Conservation (phyloP, 2,113 vertebrate genomes). For the Salvator merianae region DNA sequence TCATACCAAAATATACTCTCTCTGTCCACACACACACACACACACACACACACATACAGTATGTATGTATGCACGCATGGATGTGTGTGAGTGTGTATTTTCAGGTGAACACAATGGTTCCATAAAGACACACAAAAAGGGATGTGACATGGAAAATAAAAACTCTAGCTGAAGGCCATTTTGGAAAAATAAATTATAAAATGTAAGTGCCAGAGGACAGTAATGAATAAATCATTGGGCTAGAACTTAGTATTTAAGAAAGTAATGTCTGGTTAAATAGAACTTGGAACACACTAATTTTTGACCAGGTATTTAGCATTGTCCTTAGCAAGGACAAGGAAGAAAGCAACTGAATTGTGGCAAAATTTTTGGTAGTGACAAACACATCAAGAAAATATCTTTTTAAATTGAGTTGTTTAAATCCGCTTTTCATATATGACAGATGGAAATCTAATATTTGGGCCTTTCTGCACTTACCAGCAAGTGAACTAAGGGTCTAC, state of each 20-base stretch:
- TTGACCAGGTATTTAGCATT: no score
- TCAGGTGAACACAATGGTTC: background rate
- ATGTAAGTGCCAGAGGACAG: background rate
- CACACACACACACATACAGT: background rate
- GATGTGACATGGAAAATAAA: background rate
- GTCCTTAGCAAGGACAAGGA: no score
- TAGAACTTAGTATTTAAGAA: background rate
- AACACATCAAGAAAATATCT: no score
- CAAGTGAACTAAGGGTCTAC: no score
- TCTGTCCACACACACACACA: no score
- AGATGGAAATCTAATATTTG: background rate
- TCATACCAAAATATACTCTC: no score
- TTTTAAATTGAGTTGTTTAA: no score
- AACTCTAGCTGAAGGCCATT: background rate
- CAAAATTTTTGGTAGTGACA: no score
- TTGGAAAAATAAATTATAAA: background rate
- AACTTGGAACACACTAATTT: background rate
- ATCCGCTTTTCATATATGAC: background rate
- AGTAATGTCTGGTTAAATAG: background rate
- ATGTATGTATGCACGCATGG: no score
- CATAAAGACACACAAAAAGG: background rate
- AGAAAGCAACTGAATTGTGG: no score
- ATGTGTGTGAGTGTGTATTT: no score
- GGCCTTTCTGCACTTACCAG: no score
- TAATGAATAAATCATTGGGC: background rate